phyloP scores from a whole-genome alignment of 1,140 invertebrate species.

The Chironomus tepperi region DNA sequence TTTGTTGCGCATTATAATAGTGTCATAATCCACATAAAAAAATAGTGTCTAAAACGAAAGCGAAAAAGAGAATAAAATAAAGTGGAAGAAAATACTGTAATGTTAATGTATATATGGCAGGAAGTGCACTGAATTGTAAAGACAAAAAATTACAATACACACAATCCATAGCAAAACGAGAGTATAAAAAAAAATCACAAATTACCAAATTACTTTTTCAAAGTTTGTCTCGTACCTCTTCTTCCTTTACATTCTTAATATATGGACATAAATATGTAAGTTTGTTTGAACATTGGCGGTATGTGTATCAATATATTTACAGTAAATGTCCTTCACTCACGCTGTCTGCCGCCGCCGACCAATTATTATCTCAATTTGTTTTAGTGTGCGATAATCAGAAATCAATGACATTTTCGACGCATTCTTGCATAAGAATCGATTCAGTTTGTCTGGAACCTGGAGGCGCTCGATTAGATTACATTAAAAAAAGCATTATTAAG shows the following conservation, averaged over 20 bases:
- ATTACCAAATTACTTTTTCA: slow-evolving; percentile 15
- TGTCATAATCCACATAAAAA: slow-evolving; percentile 16
- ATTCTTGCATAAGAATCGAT: neutral
- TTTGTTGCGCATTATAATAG: neutral
- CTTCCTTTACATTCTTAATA: neutral
- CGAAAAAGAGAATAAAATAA: neutral
- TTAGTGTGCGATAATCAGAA: slow-evolving; percentile 12
- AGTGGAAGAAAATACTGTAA: slow-evolving; percentile 1
- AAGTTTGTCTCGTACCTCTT: neutral
- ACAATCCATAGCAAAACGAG: neutral
- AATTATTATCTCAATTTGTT: slow-evolving; percentile 19
- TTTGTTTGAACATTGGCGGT: too few species aligned
- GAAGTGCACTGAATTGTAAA: slow-evolving; percentile 24
- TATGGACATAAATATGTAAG: neutral
- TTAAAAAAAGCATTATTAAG: too few species aligned
- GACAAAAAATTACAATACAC: slow-evolving; percentile 10
- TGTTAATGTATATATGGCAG: slow-evolving; percentile 7
- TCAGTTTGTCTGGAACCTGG: too few species aligned
- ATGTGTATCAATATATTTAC: neutral
- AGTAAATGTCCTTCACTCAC: neutral
- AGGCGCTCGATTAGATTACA: too few species aligned
- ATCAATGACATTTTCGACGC: neutral
- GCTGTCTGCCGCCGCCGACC: neutral
- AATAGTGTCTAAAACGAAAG: neutral
- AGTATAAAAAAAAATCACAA: neutral